Conservation (phyloP, 2,113 vertebrate genomes). For the Dasyprocta punctata region DNA sequence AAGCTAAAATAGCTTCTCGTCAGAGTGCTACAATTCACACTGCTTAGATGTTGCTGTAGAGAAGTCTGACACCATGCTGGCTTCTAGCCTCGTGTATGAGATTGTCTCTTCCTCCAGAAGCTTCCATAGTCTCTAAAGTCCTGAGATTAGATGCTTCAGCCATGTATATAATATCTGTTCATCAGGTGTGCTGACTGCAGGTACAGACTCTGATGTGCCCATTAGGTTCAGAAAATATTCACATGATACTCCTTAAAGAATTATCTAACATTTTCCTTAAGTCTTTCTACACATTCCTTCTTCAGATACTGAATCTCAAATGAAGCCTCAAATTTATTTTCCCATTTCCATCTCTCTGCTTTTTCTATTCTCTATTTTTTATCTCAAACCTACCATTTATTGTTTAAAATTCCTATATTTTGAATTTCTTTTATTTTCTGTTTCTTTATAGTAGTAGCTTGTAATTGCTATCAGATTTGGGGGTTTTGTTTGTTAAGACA, state of each 20-base stretch:
- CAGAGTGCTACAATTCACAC: neutral
- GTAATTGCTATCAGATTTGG: neutral
- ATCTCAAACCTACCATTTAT: neutral
- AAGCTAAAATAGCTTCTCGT: neutral
- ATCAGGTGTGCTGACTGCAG: fast-evolving
- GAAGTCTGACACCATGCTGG: neutral
- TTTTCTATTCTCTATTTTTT: neutral
- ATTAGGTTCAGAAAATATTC: neutral
- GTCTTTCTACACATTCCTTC: neutral
- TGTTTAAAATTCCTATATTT: conserved; percentile 6
- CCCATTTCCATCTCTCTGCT: neutral
- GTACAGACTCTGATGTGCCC: neutral
- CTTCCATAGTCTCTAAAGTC: neutral
- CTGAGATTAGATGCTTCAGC: neutral
- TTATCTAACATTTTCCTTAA: neutral
- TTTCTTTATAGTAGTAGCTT: neutral
- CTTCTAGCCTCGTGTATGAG: neutral
- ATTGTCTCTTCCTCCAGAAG: neutral
- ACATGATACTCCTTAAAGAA: neutral
- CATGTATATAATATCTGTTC: fast-evolving
- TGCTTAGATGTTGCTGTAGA: neutral
- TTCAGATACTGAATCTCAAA: neutral
- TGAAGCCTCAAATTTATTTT: neutral
- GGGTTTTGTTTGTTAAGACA: neutral
- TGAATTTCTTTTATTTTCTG: neutral